Conservation (phyloP, 2,888 invertebrate species). For the Cynaeus angustus region DNA sequence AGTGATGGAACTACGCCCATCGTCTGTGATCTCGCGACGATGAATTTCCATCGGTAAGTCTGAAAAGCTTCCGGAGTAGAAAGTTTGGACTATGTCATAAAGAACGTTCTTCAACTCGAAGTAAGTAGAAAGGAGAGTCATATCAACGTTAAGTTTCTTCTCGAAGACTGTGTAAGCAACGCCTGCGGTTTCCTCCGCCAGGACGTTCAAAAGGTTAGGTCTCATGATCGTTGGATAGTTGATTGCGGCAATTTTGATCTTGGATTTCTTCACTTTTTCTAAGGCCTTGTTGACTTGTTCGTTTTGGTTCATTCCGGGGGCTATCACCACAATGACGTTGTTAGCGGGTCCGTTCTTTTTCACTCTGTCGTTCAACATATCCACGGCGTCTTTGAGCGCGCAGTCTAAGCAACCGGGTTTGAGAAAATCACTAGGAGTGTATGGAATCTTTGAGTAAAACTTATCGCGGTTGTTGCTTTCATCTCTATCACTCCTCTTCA, state of each 20-base stretch:
- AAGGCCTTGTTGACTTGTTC: conserved; percentile 69
- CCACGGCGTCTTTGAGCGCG: conserved; percentile 69
- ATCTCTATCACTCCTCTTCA: conserved; percentile 56
- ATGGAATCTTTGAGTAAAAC: conserved; percentile 70
- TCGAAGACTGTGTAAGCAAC: conserved; percentile 73
- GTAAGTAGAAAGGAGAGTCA: conserved; percentile 73
- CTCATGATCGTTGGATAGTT: conserved; percentile 74
- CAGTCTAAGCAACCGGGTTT: conserved; percentile 73
- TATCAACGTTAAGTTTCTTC: conserved; percentile 73
- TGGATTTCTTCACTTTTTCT: conserved; percentile 70
- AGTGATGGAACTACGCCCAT: conserved; percentile 72
- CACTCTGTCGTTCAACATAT: conserved; percentile 72
- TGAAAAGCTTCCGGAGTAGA: conserved; percentile 71
- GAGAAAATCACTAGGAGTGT: conserved; percentile 72
- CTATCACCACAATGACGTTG: conserved; percentile 74
- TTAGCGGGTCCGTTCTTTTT: conserved; percentile 72
- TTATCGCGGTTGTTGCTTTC: conserved; percentile 60
- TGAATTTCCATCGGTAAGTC: conserved; percentile 74
- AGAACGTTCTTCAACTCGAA: conserved; percentile 73
- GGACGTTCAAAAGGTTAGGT: conserved; percentile 70
- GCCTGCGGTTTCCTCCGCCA: conserved; percentile 72
- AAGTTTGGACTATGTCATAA: conserved; percentile 71
- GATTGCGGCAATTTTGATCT: conserved; percentile 73
- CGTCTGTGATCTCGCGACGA: conserved; percentile 72
- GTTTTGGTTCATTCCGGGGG: conserved; percentile 73